Evolutionary conservation across 2,888 invertebrate species (phyloP).

Genomic region (Caenorhabditis macrosperma): DNA sequence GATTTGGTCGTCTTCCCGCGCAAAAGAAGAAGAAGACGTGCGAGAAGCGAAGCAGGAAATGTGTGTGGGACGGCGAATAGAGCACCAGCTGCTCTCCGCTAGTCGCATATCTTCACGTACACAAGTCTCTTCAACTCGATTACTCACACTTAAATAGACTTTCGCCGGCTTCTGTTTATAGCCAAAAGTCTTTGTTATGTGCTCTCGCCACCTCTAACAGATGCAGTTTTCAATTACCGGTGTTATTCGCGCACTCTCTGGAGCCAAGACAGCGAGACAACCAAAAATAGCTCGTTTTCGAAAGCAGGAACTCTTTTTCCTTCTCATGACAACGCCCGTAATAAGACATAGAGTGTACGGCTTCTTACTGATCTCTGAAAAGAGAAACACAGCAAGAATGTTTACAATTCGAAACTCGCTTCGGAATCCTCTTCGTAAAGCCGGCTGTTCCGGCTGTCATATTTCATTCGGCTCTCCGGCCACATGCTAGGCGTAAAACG

Average conservation of each 20-base stretch:
- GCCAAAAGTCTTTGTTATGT: not conserved
- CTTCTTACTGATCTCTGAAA: not conserved
- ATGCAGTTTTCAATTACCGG: not conserved
- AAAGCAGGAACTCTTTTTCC: not conserved
- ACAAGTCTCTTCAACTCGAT: constrained; percentile 33
- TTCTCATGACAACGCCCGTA: not conserved
- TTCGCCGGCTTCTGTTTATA: constrained; percentile 16
- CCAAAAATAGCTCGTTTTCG: too few relatives aligned
- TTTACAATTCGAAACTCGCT: not conserved
- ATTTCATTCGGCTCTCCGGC: constrained; percentile 5
- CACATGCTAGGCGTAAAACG: constrained; percentile 16
- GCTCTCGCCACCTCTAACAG: not conserved
- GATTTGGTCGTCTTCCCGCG: constrained; percentile 37
- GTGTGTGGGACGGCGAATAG: constrained; percentile 27
- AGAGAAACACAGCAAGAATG: too few relatives aligned
- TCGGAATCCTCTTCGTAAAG: not conserved
- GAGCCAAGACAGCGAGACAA: not conserved
- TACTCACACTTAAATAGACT: constrained; percentile 38
- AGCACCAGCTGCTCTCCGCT: constrained; percentile 43
- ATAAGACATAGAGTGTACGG: not conserved
- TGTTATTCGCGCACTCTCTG: not conserved
- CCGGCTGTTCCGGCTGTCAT: constrained; percentile 16
- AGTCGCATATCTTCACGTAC: constrained; percentile 49
- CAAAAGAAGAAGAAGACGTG: constrained; percentile 35
- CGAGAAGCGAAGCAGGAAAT: constrained; percentile 46